Percentiles rank a stretch among this genome's conserved stretches.
Conservation (phyloP, 2,113 vertebrate genomes). For the Percopsis transmontana region DNA sequence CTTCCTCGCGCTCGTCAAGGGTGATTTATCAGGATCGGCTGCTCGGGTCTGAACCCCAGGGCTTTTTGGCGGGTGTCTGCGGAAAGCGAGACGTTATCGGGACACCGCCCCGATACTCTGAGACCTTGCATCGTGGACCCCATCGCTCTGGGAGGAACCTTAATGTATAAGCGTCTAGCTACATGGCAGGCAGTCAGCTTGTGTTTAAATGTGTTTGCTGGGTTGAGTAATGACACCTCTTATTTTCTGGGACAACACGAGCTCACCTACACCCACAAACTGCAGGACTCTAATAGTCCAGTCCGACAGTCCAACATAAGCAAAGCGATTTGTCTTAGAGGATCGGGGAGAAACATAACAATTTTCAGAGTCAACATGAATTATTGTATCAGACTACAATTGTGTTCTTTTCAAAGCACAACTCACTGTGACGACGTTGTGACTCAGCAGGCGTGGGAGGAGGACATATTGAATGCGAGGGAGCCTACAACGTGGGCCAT, state of each 20-base stretch:
- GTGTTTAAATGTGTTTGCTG: not conserved
- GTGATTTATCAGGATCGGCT: slow-evolving; percentile 28
- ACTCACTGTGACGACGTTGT: not conserved
- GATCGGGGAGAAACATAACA: not conserved
- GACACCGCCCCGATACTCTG: not conserved
- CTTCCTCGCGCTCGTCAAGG: slow-evolving; percentile 3
- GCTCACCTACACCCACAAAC: not conserved
- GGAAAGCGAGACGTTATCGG: slow-evolving; percentile 31
- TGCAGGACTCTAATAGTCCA: not conserved
- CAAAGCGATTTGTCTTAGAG: not conserved
- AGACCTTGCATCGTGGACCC: slow-evolving; percentile 2
- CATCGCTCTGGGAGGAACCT: not conserved
- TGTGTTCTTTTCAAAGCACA: not conserved
- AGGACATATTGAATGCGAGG: not conserved
- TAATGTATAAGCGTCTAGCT: not conserved
- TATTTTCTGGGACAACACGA: not conserved
- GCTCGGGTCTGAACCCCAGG: slow-evolving; percentile 21
- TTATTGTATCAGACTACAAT: not conserved
- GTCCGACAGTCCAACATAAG: not conserved
- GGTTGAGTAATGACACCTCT: not conserved
- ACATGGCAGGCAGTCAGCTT: not conserved
- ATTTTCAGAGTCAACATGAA: slow-evolving; percentile 5
- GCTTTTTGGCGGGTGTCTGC: slow-evolving; percentile 5
- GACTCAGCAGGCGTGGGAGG: not conserved
- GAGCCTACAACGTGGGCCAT: too few relatives aligned